Evolutionary conservation across 2,888 invertebrate species (phyloP).

Genomic region (Cylloceria caligata): DNA sequence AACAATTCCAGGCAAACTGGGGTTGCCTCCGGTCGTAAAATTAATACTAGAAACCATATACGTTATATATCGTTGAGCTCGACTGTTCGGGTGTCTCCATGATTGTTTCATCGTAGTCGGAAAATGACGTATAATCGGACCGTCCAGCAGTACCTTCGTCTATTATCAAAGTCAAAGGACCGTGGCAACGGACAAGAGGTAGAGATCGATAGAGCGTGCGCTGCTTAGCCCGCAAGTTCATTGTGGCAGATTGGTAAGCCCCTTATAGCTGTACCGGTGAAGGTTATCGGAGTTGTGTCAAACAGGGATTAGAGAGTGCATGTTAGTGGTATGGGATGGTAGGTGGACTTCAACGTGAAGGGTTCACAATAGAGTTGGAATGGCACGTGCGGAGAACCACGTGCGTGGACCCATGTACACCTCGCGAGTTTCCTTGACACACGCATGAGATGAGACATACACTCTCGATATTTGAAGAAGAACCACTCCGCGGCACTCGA

Average conservation of each 20-base stretch:
- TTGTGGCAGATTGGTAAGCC: conserved; percentile 57
- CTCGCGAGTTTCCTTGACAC: conserved; percentile 6
- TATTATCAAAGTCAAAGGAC: neutral
- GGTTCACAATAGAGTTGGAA: conserved; percentile 31
- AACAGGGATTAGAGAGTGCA: conserved; percentile 45
- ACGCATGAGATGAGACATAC: conserved; percentile 10
- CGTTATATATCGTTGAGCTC: neutral
- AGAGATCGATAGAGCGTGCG: neutral
- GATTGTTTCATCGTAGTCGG: neutral
- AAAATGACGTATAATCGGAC: conserved; percentile 5
- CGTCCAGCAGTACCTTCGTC: neutral
- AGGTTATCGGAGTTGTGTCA: conserved; percentile 22
- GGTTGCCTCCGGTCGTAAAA: conserved; percentile 13
- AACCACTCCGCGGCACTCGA: conserved; percentile 35
- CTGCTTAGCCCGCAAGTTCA: conserved; percentile 38
- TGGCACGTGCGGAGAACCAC: conserved; percentile 61
- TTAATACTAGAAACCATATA: conserved; percentile 48
- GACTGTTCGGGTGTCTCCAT: neutral
- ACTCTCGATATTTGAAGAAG: conserved; percentile 51
- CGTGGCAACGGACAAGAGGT: neutral
- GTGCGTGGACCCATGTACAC: conserved; percentile 8
- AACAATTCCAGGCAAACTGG: neutral
- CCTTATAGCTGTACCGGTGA: conserved; percentile 20
- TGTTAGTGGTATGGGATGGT: neutral
- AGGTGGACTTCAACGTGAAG: conserved; percentile 12